phyloP scores from a whole-genome alignment of 2,888 invertebrate species.

The Ceramica pisi region DNA sequence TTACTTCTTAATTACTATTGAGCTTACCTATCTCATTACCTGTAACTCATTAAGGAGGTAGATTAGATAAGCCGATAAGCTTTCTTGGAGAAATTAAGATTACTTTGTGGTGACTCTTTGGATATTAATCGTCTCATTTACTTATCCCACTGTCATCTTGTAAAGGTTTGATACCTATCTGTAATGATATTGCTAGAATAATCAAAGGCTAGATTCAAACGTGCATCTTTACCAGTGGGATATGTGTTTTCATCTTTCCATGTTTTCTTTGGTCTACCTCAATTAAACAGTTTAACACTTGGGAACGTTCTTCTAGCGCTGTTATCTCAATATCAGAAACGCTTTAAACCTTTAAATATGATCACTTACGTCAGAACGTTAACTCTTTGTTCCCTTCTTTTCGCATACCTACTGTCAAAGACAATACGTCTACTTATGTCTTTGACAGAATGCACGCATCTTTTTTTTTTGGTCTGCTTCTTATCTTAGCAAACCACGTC shows the following conservation, averaged over 20 bases:
- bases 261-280: background rate
- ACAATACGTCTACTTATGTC: background rate
- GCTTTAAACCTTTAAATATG: background rate
- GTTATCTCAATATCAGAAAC: background rate
- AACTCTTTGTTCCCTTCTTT: background rate
- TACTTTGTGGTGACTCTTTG: constrained; percentile 2
- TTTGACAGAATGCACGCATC: background rate
- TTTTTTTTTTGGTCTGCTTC: background rate
- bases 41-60: background rate
- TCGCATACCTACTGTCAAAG: too few species aligned
- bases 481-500: background rate
- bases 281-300: background rate
- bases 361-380: background rate
- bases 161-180: background rate
- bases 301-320: background rate
- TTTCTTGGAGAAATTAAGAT: background rate
- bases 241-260: background rate
- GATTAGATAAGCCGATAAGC: constrained; percentile 7
- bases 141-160: background rate
- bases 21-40: constrained; percentile 10
- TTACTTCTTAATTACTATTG: constrained; percentile 1
- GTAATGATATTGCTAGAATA: background rate
- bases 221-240: background rate
- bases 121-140: background rate
- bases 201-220: background rate